Evolutionary conservation across 2,888 invertebrate species (phyloP).

Genomic region (Lepidocyrtoides sp.): DNA sequence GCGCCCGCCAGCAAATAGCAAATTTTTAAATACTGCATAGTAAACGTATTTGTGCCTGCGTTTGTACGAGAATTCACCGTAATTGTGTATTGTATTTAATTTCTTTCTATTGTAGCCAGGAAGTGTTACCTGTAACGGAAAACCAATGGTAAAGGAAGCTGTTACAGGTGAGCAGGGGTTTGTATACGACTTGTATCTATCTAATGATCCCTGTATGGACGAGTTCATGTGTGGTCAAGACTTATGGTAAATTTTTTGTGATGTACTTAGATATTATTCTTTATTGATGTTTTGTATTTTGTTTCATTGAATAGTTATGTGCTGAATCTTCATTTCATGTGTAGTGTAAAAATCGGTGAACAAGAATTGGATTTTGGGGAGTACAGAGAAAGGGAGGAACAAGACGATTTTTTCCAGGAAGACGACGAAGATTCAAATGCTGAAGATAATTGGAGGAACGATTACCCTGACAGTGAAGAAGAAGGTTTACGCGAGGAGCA

Average conservation of each 20-base stretch:
- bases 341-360: constrained; percentile 72
- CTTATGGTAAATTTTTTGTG: constrained; percentile 76
- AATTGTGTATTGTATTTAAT: constrained; percentile 24
- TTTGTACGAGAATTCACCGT: too few species aligned
- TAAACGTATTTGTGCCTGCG: too few species aligned
- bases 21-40: too few species aligned
- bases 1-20: too few species aligned
- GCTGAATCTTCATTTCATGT: background rate
- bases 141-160: constrained; percentile 75
- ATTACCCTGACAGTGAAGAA: constrained; percentile 91
- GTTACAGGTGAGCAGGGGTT: constrained; percentile 51
- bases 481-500: constrained; percentile 50
- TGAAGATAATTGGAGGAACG: constrained; percentile 92
- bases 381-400: constrained; percentile 79
- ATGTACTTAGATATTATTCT: too few species aligned
- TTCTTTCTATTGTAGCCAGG: constrained; percentile 45
- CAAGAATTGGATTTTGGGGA: constrained; percentile 65
- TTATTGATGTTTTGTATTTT: background rate
- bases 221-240: constrained; percentile 50
- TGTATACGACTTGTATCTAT: constrained; percentile 78
- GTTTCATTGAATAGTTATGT: background rate
- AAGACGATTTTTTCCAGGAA: constrained; percentile 86
- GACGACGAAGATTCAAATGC: constrained; percentile 91
- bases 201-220: constrained; percentile 59
- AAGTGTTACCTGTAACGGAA: constrained; percentile 78